Base-by-base conservation (phyloP, 92 coral and sea anemone genomes). In the Bergia sp. region DNA sequence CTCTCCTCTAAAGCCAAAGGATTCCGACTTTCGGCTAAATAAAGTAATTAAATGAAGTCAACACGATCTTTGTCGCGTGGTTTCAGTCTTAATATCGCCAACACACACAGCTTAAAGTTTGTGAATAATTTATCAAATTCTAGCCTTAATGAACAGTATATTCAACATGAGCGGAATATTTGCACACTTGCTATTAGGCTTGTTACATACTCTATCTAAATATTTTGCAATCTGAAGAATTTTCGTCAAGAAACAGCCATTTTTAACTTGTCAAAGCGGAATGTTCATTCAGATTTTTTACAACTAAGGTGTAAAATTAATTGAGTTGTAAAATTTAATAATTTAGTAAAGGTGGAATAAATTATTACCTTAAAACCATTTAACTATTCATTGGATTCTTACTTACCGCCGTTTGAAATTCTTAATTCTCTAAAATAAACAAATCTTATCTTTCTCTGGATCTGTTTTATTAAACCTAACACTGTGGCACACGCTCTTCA, bases 31-130 rank as follows among this genome's bases (percentile, higher is more conserved):
- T 81, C 85, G 86, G 86, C 65, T 91, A 91, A 90, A 92, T 76
- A 87, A 88, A 64, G 89, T 93, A 90, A 93, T 95, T 95, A 93
- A 89, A 86, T 87, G 91, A 90, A 83, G 82, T 92, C 91, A 93
- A 91, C 91, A 73, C 86, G 91, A 91, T 91, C 92, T 80, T 77
- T 82, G 87, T 84, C 75, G 58, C 79, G 47, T 84, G 79, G 87
- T 84, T 84, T 72, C 5, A 72, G 78, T 84, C 78, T 69, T 71
- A 84, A 84, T 83, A 84, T 84, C 87, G 37, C 79, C 44, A 84
- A 50, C 79, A 43, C 86, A 84, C 41, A 69, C 87, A 83, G 77
- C 87, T 83, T 83, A 41, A 45, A 69, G 78, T 45, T 83, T 83
- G 58, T 84, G 79, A 47, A 84, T 71, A 45, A 37, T 84, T 79